Evolutionary conservation across 2,888 invertebrate species (phyloP), one percentile per base, ranked within the genome.

Genomic region (Amphipoea oculea): DNA sequence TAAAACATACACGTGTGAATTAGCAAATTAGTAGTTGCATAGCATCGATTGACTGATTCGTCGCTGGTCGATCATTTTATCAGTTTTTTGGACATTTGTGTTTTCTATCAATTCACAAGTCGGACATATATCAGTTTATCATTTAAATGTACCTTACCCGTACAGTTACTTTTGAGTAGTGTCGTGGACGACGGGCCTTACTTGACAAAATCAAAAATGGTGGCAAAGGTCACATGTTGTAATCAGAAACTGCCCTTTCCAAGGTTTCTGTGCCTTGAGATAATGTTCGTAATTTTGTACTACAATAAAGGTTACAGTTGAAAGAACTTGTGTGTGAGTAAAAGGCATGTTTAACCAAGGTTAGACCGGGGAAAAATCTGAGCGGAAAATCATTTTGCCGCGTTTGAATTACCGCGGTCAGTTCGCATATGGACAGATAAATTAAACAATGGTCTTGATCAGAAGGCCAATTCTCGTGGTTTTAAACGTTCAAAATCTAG

Each of bases 221-320:
- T 29, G 20, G 20, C 42, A 71, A 71, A 42, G 54, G 54, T 71
- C 71, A 57, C 14, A 54, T 29, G 9, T 29, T 23, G 71, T 71
- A 74, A 75, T 71, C 29, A 9, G 20, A 29, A 57, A 9, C 57
- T 42, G 14, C 23, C 23, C 54, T 42, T 57, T 57, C 5, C 42
- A 72, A 72, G 54, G 57, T 57, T 6, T 23, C 1, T 54, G 23
- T 57, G 9, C 29, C 14, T 57, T 57, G 23, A 72, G 1, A 17
- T 29, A 70, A 74, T 45, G 36, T 66, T 23, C 14, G 14, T 57
- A 42, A 71, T 42, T 71, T 29, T 1, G 51, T 73, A 40, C 17
- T 20, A n/a, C 12, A 51, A 6, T 40, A 68, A 73, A 68, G 48
- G 23, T 73, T 48, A 69, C 17, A 40, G 11, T 73, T 74, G n/a